Evolutionary conservation across 2,888 invertebrate genomes (phyloP).

Genomic region (Byasa hedistus): DNA sequence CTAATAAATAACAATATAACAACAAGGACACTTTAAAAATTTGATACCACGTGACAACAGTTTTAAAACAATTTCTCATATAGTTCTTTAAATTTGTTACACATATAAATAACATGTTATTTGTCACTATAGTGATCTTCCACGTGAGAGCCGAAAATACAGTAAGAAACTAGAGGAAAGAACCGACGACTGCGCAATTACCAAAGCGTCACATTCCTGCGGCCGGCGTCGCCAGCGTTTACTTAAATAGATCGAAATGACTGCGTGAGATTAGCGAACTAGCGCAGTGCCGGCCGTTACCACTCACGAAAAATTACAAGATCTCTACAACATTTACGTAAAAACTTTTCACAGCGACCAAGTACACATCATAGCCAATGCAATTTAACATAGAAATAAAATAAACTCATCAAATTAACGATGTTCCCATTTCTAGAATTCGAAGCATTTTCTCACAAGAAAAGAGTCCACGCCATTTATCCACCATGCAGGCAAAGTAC

Average conservation of each 20-base stretch:
- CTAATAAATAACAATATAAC: no score
- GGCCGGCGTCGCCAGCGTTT: slow-evolving; percentile 48
- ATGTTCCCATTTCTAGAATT: no score
- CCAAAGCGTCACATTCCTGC: slow-evolving; percentile 47
- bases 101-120: not conserved
- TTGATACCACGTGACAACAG: no score
- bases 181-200: slow-evolving; percentile 33
- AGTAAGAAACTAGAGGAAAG: slow-evolving; percentile 27
- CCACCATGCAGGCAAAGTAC: no score
- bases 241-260: slow-evolving; percentile 68
- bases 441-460: no score
- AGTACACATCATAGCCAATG: no score
- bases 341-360: no score
- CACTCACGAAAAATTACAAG: slow-evolving; percentile 7
- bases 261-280: slow-evolving; percentile 54
- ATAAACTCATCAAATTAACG: no score
- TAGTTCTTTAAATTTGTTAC: not conserved
- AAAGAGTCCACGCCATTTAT: no score
- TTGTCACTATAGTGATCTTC: slow-evolving; percentile 25
- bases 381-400: no score
- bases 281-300: slow-evolving; percentile 16
- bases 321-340: not conserved
- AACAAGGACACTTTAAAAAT: no score
- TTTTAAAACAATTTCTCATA: not conserved
- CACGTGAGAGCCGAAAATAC: slow-evolving; percentile 35